Conservation (phyloP, 2,888 invertebrate genomes). For the Eupithecia abbreviata region DNA sequence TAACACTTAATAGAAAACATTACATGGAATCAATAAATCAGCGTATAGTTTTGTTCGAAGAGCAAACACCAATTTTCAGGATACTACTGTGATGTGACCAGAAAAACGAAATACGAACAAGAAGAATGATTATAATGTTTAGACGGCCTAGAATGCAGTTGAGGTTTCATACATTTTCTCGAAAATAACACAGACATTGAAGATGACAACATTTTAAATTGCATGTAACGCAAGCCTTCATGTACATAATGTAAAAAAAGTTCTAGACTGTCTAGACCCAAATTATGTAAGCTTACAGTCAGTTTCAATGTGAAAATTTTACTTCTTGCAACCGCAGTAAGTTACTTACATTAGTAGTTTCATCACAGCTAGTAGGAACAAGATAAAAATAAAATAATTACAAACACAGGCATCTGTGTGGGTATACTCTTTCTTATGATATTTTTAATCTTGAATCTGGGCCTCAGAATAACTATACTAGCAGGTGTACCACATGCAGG, state of each 20-base stretch:
- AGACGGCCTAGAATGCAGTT: background rate
- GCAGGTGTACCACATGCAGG: no score
- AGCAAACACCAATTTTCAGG: no score
- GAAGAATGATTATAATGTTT: no score
- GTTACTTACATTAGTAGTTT: background rate
- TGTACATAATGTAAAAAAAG: background rate
- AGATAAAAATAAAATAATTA: background rate
- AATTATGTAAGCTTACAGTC: background rate
- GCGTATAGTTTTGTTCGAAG: no score
- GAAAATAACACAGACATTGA: background rate
- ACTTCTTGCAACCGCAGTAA: background rate
- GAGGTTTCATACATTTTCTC: background rate
- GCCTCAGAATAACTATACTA: no score
- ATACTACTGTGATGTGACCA: no score
- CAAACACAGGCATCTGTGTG: background rate
- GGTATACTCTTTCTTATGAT: background rate
- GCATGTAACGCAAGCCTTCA: background rate
- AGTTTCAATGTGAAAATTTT: background rate
- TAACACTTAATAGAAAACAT: no score
- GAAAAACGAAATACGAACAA: no score
- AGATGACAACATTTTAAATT: background rate
- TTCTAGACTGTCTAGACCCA: conserved; percentile 8
- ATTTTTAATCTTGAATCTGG: background rate
- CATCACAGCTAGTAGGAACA: background rate
- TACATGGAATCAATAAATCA: no score